phyloP scores from a whole-genome alignment of 1,140 invertebrate genomes.

The Brevipalpus yothersi region DNA sequence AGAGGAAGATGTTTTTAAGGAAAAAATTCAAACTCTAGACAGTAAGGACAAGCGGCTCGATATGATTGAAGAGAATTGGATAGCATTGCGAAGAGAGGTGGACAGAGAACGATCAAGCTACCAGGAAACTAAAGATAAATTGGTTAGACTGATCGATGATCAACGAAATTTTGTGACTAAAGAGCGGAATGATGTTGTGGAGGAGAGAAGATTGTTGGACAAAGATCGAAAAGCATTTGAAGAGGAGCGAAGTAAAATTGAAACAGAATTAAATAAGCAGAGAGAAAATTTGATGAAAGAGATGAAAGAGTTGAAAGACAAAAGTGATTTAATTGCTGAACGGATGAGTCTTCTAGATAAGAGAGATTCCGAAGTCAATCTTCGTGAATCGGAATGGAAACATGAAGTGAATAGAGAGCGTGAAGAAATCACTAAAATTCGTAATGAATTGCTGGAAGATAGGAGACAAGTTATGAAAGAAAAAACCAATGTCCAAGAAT shows the following conservation, averaged over 20 bases:
- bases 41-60: not conserved
- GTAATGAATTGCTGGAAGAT: not conserved
- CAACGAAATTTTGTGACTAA: not conserved
- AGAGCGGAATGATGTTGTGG: not conserved
- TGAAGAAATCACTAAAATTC: not conserved
- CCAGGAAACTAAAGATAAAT: not conserved
- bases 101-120: not conserved
- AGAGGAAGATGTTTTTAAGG: constrained; percentile 6
- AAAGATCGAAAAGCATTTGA: not conserved
- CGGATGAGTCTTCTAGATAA: not conserved
- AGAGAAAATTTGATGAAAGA: not conserved
- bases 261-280: not conserved
- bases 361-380: not conserved
- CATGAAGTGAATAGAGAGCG: constrained; percentile 1
- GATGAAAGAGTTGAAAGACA: not conserved
- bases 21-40: not conserved
- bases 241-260: not conserved
- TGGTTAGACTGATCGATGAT: not conserved
- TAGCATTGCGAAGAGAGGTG: not conserved
- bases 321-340: not conserved
- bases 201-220: not conserved
- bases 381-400: constrained; percentile 3
- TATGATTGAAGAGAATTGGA: constrained; percentile 6
- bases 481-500: not conserved
- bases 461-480: not conserved